Conservation (phyloP, 1,140 invertebrate species). For the Drosophila sechellia region DNA sequence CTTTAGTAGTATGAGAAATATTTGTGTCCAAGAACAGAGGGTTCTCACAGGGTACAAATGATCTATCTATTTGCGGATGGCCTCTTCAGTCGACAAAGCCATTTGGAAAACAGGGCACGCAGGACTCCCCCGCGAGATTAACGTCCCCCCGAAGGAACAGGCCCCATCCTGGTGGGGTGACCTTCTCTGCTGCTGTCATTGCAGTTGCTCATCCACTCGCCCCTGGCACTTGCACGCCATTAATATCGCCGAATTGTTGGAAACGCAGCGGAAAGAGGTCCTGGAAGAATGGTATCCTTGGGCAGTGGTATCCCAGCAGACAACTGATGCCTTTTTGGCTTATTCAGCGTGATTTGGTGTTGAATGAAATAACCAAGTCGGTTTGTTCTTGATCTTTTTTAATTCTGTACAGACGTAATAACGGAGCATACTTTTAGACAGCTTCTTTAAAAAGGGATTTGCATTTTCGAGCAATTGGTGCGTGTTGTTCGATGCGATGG, state of each 20-base stretch:
- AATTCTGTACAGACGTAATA: background rate
- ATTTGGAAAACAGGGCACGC: background rate
- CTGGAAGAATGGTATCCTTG: too few relatives aligned
- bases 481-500: too few relatives aligned
- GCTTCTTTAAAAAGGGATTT: background rate
- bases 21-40: background rate
- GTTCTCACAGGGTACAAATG: background rate
- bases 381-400: too few relatives aligned
- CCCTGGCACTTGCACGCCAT: constrained; percentile 49
- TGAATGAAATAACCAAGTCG: too few relatives aligned
- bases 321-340: background rate
- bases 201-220: constrained; percentile 19
- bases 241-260: constrained; percentile 52
- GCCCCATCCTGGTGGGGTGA: constrained; percentile 31
- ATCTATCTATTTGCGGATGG: constrained; percentile 8
- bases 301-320: background rate
- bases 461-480: background rate
- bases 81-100: background rate
- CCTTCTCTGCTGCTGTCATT: constrained; percentile 50
- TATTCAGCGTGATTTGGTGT: background rate
- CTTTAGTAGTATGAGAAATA: background rate
- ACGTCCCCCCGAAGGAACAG: constrained; percentile 5
- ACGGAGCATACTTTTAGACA: background rate
- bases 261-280: background rate
- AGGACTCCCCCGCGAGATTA: constrained; percentile 14